Percentiles rank a stretch among this genome's conserved stretches.
Conservation (phyloP, 2,113 vertebrate genomes). For the Chamaea fasciata region DNA sequence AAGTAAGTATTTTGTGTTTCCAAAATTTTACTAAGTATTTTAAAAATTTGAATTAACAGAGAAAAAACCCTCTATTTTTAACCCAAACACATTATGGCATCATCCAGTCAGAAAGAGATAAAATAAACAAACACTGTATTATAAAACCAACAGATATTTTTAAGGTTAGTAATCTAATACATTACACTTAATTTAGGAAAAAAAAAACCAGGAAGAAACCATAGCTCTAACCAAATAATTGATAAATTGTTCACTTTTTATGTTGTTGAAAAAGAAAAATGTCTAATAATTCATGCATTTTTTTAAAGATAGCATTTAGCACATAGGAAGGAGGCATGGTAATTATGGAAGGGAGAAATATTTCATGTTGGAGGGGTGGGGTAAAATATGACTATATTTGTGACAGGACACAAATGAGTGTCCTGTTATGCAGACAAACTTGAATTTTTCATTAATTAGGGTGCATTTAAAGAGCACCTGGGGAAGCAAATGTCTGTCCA, state of each 20-base stretch:
- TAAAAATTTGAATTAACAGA: background rate
- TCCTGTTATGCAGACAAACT: background rate
- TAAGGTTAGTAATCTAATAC: background rate
- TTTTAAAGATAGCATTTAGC: background rate
- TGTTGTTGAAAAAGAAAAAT: background rate
- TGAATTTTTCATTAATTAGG: background rate
- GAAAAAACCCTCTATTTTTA: background rate
- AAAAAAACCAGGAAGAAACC: background rate
- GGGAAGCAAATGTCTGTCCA: background rate
- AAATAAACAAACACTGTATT: background rate
- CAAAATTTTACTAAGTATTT: background rate
- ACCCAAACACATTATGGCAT: background rate
- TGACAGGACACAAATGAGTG: background rate
- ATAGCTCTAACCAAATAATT: background rate
- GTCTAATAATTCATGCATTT: background rate
- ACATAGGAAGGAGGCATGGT: background rate
- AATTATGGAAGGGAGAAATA: background rate
- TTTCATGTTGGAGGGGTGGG: background rate
- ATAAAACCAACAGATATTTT: background rate
- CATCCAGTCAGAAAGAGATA: background rate
- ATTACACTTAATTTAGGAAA: background rate
- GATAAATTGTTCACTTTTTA: background rate
- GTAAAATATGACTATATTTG: background rate
- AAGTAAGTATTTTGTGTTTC: background rate
- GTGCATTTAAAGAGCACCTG: background rate